A percentile compares a stretch with the other conserved stretches of the same genome.
phyloP scores from a whole-genome alignment of 2,113 vertebrate genomes.

The Oostethus manadensis region DNA sequence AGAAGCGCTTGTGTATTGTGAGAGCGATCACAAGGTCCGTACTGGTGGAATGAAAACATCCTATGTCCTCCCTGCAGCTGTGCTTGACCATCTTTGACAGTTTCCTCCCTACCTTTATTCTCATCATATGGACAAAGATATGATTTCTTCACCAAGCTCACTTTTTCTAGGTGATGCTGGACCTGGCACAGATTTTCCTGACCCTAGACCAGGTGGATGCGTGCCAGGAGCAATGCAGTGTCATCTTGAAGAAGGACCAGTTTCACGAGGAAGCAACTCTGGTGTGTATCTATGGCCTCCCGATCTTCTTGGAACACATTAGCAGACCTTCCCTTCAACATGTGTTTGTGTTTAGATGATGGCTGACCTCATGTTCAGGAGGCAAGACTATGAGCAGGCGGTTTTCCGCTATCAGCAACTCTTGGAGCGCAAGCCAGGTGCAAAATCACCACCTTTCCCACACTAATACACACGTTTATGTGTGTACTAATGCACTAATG shows the following conservation, averaged over 20 bases:
- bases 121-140: constrained; percentile 4
- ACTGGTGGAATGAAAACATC: constrained; percentile 56
- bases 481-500: neutral
- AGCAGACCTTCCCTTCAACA: neutral
- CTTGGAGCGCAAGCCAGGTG: constrained; percentile 87
- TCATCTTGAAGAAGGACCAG: constrained; percentile 85
- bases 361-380: constrained; percentile 95
- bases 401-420: constrained; percentile 92
- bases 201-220: constrained; percentile 81
- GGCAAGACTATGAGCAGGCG: constrained; percentile 92
- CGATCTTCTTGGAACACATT: neutral
- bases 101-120: constrained; percentile 23
- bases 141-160: constrained; percentile 4
- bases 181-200: constrained; percentile 87
- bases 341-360: constrained; percentile 78
- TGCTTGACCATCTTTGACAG: constrained; percentile 22
- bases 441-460: neutral
- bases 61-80: constrained; percentile 63
- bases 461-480: neutral
- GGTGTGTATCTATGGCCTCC: constrained; percentile 64
- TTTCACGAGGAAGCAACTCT: constrained; percentile 86
- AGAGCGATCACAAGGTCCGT: constrained; percentile 92
- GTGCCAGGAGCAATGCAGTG: constrained; percentile 84
- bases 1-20: constrained; percentile 96
- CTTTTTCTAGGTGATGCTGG: constrained; percentile 83